Evolutionary conservation across 2,888 invertebrate species (phyloP), one percentile per base, ranked within the genome.

Genomic region (Argynnis bischoffii): DNA sequence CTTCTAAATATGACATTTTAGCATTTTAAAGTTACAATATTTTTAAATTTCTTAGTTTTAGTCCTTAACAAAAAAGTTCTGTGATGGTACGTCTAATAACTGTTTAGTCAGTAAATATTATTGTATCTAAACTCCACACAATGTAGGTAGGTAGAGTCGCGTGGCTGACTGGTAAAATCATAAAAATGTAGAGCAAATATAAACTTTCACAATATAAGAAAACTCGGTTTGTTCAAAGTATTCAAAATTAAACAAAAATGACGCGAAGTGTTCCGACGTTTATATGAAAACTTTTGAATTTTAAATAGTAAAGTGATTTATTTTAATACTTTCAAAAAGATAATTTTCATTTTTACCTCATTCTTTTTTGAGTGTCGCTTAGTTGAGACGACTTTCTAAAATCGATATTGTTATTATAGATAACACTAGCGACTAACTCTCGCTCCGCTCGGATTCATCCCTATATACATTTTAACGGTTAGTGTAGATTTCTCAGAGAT

Each of bases 111-210:
- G 53, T 53, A 26, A 53, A 53, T 41, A 41, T 8, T 14, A 53
- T 53, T 53, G 18, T 15, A 53, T 6, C 53, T 6, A 51, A 26
- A 31, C 35, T 41, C 35, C 11, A 41, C 8, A n/a, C n/a, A 55
- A 55, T n/a, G n/a, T 55, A n/a, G n/a, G n/a, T 55, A n/a, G n/a
- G 71, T 73, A 72, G 69, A 74, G 70, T 76, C 72, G 74, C 75
- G 75, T 75, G 74, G 69, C 70, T 72, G 69, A 69, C 60, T 69
- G 63, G 53, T 71, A 67, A 71, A 72, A 73, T 74, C 74, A 72
- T 75, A 74, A 72, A 76, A 73, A 71, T 73, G 53, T 66, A 54
- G 64, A 64, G 66, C 71, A 72, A 72, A 72, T 72, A 76, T 66
- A 64, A 68, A 66, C 69, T 73, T 70, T 72, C 60, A 64, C 69